Evolutionary conservation across 2,797 vertebrate genomes (phyloP), one percentile per base, ranked within the genome.

Genomic region (Merluccius polli): DNA sequence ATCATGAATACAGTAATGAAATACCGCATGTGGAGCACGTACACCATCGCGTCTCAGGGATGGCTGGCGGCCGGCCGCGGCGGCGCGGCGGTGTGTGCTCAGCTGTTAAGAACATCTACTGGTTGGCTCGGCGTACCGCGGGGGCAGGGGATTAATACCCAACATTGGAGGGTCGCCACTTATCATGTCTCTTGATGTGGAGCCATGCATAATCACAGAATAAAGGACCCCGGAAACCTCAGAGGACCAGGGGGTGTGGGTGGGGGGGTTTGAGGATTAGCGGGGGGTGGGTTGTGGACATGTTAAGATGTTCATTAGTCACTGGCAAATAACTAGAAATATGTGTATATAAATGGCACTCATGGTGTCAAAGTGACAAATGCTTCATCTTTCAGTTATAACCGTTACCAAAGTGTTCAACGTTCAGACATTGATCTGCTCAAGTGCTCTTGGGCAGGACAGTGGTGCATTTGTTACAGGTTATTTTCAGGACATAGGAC

Each of bases 91-190:
- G 41, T 44, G 41, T 18, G 52, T n/a, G n/a, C 52, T 63, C 52
- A 24, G 52, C 52, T 63, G 52, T 63, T 24, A 21, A 65, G 59
- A n/a, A 65, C 59, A 27, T 65, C 24, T 27, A 27, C 11, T 24
- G 59, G 59, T 12, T 65, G 59, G 52, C 52, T 1, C 75, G 7
- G 36, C 21, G 72, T 81, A 81, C 84, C 67, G 48, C 74, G 72
- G 86, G 82, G 81, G 82, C 72, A 75, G 75, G 71, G 38, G 87
- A 89, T 90, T 91, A 89, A 91, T 86, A 87, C 82, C 79, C 82
- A 84, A 91, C 87, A 81, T 86, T 87, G 86, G 83, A 89, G 5
- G 69, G 71, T 63, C 73, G 84, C 85, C 85, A 81, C 33, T 67
- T 78, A 77, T 75, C 73, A 77, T 76, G 71, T 85, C 78, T 78